Percentiles rank a stretch among this genome's conserved stretches.
Evolutionary conservation across 2,797 vertebrate species (phyloP).

Genomic region (Phataginus tetradactyla): DNA sequence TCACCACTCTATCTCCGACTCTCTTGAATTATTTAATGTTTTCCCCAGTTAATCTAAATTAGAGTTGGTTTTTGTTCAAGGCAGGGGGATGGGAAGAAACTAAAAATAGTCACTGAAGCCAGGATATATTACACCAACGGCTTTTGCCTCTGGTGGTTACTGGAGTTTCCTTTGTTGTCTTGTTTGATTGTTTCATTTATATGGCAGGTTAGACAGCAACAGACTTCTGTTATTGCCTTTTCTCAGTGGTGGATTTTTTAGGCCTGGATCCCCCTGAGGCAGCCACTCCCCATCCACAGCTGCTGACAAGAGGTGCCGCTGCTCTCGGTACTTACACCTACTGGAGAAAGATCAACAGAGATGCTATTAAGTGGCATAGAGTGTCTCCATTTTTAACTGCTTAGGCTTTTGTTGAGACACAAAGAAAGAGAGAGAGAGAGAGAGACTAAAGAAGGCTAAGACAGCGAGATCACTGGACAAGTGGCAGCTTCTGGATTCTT

Average conservation of each 20-base stretch:
- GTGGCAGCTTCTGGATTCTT: conserved; percentile 68
- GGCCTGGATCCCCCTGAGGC: conserved; percentile 84
- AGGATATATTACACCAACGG: conserved; percentile 88
- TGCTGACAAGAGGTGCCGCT: conserved; percentile 84
- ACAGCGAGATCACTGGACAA: conserved; percentile 66
- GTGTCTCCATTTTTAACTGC: conserved; percentile 85
- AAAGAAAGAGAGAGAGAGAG: conserved; percentile 56
- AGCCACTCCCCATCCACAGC: conserved; percentile 86
- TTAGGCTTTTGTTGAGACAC: conserved; percentile 83
- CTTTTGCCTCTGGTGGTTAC: conserved; percentile 87
- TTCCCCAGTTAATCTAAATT: conserved; percentile 85
- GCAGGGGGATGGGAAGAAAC: conserved; percentile 76
- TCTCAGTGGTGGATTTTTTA: conserved; percentile 83
- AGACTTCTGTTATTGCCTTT: conserved; percentile 90
- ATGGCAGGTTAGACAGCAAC: conserved; percentile 89
- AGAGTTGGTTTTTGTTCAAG: conserved; percentile 42
- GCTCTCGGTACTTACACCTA: conserved; percentile 81
- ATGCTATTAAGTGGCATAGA: conserved; percentile 81
- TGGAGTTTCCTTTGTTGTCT: conserved; percentile 89
- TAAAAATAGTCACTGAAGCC: conserved; percentile 87
- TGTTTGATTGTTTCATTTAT: conserved; percentile 91
- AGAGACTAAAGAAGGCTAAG: conserved; percentile 55
- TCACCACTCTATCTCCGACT: conserved; percentile 44
- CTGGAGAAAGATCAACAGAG: conserved; percentile 87
- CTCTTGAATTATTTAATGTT: conserved; percentile 78